Conservation (phyloP, 2,797 vertebrate species). For the Myotis vivesi region DNA sequence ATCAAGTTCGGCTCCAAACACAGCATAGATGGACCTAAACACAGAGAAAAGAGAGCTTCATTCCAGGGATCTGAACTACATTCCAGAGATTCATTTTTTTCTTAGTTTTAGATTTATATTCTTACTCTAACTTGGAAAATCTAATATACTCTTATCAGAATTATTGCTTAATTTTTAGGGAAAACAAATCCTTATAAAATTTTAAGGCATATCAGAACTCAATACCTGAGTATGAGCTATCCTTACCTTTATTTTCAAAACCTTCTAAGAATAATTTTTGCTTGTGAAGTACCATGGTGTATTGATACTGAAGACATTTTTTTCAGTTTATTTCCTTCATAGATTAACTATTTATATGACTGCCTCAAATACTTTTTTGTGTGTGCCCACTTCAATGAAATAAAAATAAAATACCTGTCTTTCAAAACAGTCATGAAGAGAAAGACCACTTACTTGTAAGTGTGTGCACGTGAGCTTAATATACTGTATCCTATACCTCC, state of each 20-base stretch:
- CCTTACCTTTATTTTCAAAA: neutral
- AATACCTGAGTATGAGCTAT: neutral
- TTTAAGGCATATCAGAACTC: neutral
- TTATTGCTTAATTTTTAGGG: neutral
- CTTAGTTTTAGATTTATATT: neutral
- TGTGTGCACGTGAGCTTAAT: neutral
- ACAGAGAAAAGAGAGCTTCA: neutral
- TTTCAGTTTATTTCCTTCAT: neutral
- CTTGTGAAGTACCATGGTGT: neutral
- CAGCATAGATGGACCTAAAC: slow-evolving; percentile 91
- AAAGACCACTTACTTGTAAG: neutral
- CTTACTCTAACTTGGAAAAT: neutral
- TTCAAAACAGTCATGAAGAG: neutral
- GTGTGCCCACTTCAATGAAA: neutral
- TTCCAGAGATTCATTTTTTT: neutral
- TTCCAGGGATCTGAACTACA: neutral
- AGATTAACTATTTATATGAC: neutral
- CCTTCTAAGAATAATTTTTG: neutral
- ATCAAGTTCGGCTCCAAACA: slow-evolving; percentile 75
- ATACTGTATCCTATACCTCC: accelerated
- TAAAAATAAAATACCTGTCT: neutral
- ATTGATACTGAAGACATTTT: neutral
- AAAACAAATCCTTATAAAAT: slow-evolving; percentile 1
- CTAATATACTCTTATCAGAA: neutral
- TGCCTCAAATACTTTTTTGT: neutral